phyloP scores from a whole-genome alignment of 2,113 vertebrate genomes.

The Xiphorhynchus elegans region DNA sequence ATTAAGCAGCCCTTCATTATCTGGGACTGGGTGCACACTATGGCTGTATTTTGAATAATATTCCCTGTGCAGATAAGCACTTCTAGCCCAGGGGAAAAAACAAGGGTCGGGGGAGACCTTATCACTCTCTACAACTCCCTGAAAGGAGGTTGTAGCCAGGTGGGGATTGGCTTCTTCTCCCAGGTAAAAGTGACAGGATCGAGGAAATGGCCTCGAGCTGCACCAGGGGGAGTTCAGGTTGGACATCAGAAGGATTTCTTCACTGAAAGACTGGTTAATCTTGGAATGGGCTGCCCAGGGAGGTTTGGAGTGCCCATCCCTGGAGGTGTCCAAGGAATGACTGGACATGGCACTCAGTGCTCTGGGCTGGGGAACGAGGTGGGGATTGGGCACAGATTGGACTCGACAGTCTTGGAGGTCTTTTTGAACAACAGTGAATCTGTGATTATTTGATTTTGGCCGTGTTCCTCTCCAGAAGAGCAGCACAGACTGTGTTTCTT shows the following conservation, averaged over 20 bases:
- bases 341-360: not conserved
- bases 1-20: not conserved
- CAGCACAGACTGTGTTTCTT: not conserved
- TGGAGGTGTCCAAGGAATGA: fast-evolving
- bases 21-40: not conserved
- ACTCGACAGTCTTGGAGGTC: fast-evolving
- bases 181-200: not conserved
- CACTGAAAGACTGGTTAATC: not conserved
- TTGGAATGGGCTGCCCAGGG: not conserved
- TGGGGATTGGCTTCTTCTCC: fast-evolving
- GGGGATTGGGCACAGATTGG: fast-evolving
- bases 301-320: not conserved
- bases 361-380: not conserved
- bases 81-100: not conserved
- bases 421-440: not conserved
- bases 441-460: not conserved
- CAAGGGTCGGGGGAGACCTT: not conserved
- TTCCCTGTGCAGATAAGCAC: not conserved
- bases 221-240: fast-evolving
- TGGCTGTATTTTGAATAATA: not conserved
- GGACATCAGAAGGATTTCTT: fast-evolving
- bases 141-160: not conserved
- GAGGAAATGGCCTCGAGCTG: not conserved
- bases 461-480: not conserved
- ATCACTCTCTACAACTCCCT: not conserved